Evolutionary conservation across 2,113 vertebrate species (phyloP).

Genomic region (Globicephala melas): DNA sequence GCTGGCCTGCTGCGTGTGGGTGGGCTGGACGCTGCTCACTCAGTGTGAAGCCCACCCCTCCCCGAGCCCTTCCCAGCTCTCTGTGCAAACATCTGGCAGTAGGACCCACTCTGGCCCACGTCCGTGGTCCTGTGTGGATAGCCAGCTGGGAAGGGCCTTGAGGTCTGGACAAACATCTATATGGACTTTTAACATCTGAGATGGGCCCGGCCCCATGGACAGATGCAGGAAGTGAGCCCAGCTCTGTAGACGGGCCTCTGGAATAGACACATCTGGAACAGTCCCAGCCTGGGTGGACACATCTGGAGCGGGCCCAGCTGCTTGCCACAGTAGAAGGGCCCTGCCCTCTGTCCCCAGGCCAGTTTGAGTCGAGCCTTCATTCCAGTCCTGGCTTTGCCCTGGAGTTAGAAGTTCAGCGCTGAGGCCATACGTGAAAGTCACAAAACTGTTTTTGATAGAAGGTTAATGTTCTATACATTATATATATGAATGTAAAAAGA

Average conservation of each 20-base stretch:
- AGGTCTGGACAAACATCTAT: not conserved
- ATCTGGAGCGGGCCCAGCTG: not conserved
- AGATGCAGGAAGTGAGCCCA: not conserved
- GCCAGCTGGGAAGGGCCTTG: not conserved
- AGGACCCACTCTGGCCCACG: not conserved
- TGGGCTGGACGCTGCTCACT: not conserved
- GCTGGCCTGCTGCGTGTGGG: not conserved
- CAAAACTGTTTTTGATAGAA: slow-evolving; percentile 67
- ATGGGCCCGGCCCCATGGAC: not conserved
- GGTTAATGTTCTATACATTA: slow-evolving; percentile 73
- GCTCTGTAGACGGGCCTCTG: not conserved
- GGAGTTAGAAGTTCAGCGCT: slow-evolving; percentile 42
- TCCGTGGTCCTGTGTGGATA: not conserved
- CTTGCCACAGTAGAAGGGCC: not conserved
- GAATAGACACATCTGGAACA: not conserved
- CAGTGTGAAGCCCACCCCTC: not conserved
- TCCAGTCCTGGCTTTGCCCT: slow-evolving; percentile 17
- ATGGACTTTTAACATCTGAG: not conserved
- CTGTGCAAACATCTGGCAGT: not conserved
- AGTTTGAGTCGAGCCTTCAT: not conserved
- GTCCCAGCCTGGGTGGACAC: not conserved
- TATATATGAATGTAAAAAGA: slow-evolving; percentile 76
- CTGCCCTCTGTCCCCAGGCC: not conserved
- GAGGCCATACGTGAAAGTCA: slow-evolving; percentile 30
- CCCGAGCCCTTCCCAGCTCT: not conserved